A percentile compares a stretch with the other conserved stretches of the same genome.
These are phyloP conservation scores for Saccostrea echinata DNA, from an alignment of 1,140 invertebrate species.

Conservation along the genomic window DNA sequence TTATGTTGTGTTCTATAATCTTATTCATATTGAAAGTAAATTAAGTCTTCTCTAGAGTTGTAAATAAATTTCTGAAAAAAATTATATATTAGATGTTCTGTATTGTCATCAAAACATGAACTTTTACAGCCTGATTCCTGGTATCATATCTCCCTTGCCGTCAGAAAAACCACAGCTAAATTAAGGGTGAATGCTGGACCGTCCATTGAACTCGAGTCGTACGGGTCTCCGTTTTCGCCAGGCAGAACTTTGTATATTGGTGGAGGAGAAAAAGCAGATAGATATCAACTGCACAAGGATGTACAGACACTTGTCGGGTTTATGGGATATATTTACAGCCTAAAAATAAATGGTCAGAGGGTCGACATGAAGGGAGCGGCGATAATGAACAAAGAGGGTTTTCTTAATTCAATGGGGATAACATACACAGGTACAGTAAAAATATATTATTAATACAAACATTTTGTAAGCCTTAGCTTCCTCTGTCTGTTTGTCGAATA, in stretches of 20 bases:
- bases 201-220: conserved; percentile 20
- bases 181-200: conserved; percentile 31
- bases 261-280: conserved; percentile 41
- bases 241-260: conserved; percentile 25
- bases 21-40: too few species aligned
- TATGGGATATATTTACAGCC: not conserved
- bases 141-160: conserved; percentile 31
- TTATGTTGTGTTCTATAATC: too few species aligned
- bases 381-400: not conserved
- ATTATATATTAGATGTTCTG: too few species aligned
- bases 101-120: too few species aligned
- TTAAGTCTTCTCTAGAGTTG: too few species aligned
- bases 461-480: too few species aligned
- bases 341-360: conserved; percentile 1
- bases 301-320: not conserved
- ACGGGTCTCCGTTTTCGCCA: not conserved
- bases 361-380: conserved; percentile 32
- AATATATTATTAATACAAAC: too few species aligned
- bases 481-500: too few species aligned
- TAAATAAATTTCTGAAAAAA: too few species aligned
- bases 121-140: conserved; percentile 11
- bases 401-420: conserved; percentile 17
- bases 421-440: not conserved
- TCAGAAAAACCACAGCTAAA: not conserved
- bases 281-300: not conserved